phyloP scores from a whole-genome alignment of 2,888 invertebrate genomes.

The Caenorhabditis sp. region DNA sequence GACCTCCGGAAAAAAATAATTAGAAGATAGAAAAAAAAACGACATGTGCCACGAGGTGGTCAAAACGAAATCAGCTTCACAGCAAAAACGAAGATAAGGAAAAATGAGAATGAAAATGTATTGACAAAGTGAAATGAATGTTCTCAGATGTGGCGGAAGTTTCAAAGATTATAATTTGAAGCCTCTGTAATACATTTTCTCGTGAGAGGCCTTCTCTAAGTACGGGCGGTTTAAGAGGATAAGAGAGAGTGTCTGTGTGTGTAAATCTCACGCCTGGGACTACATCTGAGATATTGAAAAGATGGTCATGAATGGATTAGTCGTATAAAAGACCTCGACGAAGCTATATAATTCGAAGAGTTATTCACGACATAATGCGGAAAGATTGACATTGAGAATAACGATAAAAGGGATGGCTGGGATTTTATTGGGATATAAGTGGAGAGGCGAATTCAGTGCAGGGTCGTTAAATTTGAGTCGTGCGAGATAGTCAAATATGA shows the following conservation, averaged over 20 bases:
- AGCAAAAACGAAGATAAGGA: background rate
- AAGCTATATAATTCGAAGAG: no score
- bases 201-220: background rate
- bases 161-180: background rate
- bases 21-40: background rate
- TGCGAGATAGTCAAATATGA: no score
- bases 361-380: no score
- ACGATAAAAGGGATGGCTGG: no score
- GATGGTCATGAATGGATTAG: background rate
- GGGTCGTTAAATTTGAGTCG: no score
- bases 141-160: background rate
- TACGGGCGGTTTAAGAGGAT: background rate
- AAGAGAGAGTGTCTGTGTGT: background rate
- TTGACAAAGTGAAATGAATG: background rate
- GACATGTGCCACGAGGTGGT: background rate
- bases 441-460: no score
- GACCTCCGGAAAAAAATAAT: constrained; percentile 17
- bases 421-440: no score
- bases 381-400: no score
- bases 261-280: background rate
- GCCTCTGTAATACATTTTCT: background rate
- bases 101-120: background rate
- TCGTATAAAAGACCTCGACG: background rate
- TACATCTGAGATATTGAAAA: background rate
- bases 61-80: background rate